A percentile compares a stretch with the other conserved stretches of the same genome.
Evolutionary conservation across 2,888 invertebrate species (phyloP).

Genomic region (Heteromurus nitidus): DNA sequence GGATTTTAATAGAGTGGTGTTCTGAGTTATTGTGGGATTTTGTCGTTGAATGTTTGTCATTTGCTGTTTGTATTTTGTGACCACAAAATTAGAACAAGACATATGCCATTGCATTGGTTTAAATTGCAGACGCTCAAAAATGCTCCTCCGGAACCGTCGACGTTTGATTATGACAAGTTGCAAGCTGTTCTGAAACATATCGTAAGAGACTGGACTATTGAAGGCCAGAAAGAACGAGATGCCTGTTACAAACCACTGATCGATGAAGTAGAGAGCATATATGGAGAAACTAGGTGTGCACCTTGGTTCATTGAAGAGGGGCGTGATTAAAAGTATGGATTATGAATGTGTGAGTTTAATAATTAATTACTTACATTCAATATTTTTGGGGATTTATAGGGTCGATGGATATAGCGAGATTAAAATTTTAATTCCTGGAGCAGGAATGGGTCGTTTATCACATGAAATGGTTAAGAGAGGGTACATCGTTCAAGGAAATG

Average conservation of each 20-base stretch:
- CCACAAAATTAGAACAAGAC: no score
- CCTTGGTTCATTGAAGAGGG: not conserved
- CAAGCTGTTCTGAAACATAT: constrained; percentile 96
- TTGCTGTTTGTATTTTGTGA: no score
- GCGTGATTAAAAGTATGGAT: not conserved
- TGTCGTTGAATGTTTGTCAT: not conserved
- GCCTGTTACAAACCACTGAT: constrained; percentile 94
- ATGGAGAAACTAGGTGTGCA: constrained; percentile 77
- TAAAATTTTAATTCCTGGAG: constrained; percentile 93
- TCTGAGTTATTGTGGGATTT: no score
- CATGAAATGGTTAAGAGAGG: constrained; percentile 94
- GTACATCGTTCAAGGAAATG: constrained; percentile 96
- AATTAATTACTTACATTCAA: not conserved
- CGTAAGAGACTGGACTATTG: constrained; percentile 96
- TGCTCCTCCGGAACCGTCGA: constrained; percentile 68
- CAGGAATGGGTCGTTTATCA: constrained; percentile 95
- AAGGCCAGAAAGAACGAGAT: constrained; percentile 87
- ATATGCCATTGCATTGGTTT: no score
- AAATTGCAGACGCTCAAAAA: constrained; percentile 30
- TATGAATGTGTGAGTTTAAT: not conserved
- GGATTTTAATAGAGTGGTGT: not conserved
- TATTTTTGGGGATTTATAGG: constrained; percentile 22
- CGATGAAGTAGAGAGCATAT: constrained; percentile 85
- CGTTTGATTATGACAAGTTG: constrained; percentile 85
- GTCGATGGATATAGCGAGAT: constrained; percentile 75